Conservation (phyloP, 1,140 invertebrate genomes). For the Dryas iulia region DNA sequence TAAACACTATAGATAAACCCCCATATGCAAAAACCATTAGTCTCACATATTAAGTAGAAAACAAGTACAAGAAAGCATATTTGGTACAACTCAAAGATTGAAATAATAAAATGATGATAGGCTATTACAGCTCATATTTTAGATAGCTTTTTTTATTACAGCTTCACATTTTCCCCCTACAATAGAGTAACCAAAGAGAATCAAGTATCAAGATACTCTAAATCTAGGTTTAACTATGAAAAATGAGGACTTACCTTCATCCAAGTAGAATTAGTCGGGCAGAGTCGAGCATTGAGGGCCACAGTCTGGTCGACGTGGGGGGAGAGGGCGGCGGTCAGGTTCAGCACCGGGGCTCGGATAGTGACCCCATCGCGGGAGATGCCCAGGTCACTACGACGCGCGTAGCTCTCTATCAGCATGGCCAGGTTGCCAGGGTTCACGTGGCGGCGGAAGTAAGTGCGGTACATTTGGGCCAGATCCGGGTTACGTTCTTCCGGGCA, state of each 20-base stretch:
- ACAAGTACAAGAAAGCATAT: too few relatives aligned
- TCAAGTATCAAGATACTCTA: too few relatives aligned
- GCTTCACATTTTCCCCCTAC: too few relatives aligned
- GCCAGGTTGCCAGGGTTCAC: conserved; percentile 97
- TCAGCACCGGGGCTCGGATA: conserved; percentile 91
- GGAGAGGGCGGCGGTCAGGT: conserved; percentile 95
- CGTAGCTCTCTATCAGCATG: conserved; percentile 96
- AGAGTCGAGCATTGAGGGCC: conserved; percentile 95
- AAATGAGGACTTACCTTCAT: conserved; percentile 91
- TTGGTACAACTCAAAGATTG: too few relatives aligned
- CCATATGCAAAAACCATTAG: too few relatives aligned
- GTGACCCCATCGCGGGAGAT: conserved; percentile 83
- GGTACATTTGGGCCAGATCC: conserved; percentile 94
- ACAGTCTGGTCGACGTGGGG: conserved; percentile 98
- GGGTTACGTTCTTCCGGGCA: conserved; percentile 93
- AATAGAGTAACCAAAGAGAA: too few relatives aligned
- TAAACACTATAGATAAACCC: too few relatives aligned
- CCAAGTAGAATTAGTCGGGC: conserved; percentile 97
- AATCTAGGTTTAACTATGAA: too few relatives aligned
- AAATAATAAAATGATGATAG: too few relatives aligned
- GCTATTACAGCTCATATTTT: too few relatives aligned
- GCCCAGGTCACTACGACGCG: conserved; percentile 93
- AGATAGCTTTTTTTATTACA: too few relatives aligned
- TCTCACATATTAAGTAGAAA: too few relatives aligned
- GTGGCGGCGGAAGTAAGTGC: conserved; percentile 93